These are phyloP conservation scores for Thunnus thynnus DNA, from an alignment of 2,113 vertebrate species.

Conservation along the genomic window DNA sequence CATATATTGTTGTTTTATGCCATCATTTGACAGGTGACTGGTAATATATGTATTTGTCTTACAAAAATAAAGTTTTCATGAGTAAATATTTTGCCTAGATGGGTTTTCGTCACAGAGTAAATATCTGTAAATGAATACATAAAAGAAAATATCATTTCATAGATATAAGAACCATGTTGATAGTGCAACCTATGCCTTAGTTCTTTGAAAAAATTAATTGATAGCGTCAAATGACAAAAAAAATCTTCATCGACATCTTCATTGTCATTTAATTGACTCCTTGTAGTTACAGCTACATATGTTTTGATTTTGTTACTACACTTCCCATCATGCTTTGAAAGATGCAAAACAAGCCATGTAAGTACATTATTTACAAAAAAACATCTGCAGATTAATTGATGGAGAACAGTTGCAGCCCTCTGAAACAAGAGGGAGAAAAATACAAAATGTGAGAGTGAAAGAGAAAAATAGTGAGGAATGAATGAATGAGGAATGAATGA, in stretches of 20 bases:
- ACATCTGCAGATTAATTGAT: background rate
- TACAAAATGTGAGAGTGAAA: conserved; percentile 5
- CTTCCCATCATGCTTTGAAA: background rate
- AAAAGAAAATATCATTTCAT: background rate
- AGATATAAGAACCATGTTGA: background rate
- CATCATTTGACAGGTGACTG: too few relatives aligned
- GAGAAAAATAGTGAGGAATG: background rate
- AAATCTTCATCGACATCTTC: background rate
- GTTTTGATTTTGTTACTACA: background rate
- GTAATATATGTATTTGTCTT: too few relatives aligned
- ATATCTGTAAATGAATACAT: too few relatives aligned
- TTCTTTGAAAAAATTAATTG: background rate
- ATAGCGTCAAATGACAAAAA: background rate
- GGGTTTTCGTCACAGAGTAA: too few relatives aligned
- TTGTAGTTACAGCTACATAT: background rate
- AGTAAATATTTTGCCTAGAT: too few relatives aligned
- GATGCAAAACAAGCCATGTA: background rate
- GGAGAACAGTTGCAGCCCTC: background rate
- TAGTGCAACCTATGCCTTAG: too few relatives aligned
- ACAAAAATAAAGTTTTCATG: too few relatives aligned
- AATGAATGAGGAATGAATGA: background rate
- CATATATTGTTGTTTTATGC: too few relatives aligned
- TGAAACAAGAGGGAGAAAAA: conserved; percentile 9
- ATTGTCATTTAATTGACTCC: too few relatives aligned
- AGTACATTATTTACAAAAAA: background rate